A percentile compares a stretch with the other conserved stretches of the same genome.
phyloP scores from a whole-genome alignment of 2,797 vertebrate species.

The Zalophus californianus region DNA sequence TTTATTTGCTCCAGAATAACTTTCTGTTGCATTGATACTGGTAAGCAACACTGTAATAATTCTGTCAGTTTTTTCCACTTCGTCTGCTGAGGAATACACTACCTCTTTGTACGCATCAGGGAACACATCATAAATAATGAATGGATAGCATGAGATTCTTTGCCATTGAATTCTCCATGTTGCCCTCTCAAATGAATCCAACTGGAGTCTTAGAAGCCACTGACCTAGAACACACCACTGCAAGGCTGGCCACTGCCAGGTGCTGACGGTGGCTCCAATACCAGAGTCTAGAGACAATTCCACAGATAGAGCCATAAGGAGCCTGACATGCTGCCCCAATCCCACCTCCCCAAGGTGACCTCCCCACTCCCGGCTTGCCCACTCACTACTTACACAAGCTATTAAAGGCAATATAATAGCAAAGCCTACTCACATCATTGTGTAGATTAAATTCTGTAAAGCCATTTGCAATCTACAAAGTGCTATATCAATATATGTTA shows the following conservation, averaged over 20 bases:
- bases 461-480: background rate
- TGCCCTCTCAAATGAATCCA: slow-evolving; percentile 97
- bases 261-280: background rate
- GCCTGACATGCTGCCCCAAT: background rate
- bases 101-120: slow-evolving; percentile 99
- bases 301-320: background rate
- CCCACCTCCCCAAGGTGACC: background rate
- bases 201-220: slow-evolving; percentile 98
- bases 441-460: background rate
- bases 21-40: slow-evolving; percentile 94
- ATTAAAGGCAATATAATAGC: background rate
- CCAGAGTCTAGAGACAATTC: background rate
- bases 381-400: background rate
- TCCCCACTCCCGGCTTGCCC: background rate
- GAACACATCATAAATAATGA: slow-evolving; percentile 96
- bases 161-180: slow-evolving; percentile 99
- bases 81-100: slow-evolving; percentile 95
- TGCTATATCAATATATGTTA: background rate
- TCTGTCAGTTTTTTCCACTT: slow-evolving; percentile 96
- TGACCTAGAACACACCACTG: slow-evolving; percentile 91
- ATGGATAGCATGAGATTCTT: slow-evolving; percentile 96
- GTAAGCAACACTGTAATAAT: slow-evolving; percentile 99
- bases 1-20: slow-evolving; percentile 95
- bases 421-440: background rate
- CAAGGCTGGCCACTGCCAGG: background rate